A percentile compares a stretch with the other conserved stretches of the same genome.
Conservation (phyloP, 1,140 invertebrate genomes). For the Drosophila sucinea region DNA sequence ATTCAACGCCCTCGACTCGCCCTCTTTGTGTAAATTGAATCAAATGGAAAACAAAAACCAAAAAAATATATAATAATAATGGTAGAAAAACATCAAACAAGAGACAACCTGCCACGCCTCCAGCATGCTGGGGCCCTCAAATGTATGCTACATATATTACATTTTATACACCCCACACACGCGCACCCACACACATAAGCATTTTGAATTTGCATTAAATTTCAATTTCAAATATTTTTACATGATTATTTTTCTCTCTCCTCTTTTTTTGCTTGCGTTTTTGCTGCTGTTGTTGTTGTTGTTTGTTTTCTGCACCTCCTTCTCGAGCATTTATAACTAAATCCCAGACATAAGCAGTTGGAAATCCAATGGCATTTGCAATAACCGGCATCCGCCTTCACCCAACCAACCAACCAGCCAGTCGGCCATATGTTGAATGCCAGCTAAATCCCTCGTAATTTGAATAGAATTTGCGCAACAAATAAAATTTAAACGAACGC, state of each 20-base stretch:
- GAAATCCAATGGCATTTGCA: conserved; percentile 65
- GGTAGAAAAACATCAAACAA: conserved; percentile 24
- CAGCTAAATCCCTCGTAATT: conserved; percentile 74
- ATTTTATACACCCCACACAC: conserved; percentile 20
- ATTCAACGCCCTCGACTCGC: not conserved
- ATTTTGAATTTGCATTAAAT: conserved; percentile 73
- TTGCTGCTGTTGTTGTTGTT: conserved; percentile 11
- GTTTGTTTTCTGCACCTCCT: conserved; percentile 30
- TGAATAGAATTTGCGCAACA: conserved; percentile 75
- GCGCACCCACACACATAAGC: not conserved
- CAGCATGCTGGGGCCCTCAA: conserved; percentile 20
- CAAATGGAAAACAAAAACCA: conserved; percentile 35
- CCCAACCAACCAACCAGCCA: conserved; percentile 3
- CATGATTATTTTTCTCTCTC: conserved; percentile 39
- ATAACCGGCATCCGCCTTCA: conserved; percentile 13
- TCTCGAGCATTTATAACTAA: conserved; percentile 72
- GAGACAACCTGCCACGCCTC: conserved; percentile 41
- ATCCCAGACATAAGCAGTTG: conserved; percentile 74
- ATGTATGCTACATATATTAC: conserved; percentile 63
- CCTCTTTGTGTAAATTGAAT: conserved; percentile 52
- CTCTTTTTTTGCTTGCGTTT: not conserved
- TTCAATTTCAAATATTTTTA: conserved; percentile 62
- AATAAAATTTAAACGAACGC: conserved; percentile 63
- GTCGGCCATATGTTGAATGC: conserved; percentile 72
- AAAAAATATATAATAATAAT: conserved; percentile 46